A percentile compares a stretch with the other conserved stretches of the same genome.
phyloP scores from a whole-genome alignment of 2,888 invertebrate species.

The Aphrophora alni region DNA sequence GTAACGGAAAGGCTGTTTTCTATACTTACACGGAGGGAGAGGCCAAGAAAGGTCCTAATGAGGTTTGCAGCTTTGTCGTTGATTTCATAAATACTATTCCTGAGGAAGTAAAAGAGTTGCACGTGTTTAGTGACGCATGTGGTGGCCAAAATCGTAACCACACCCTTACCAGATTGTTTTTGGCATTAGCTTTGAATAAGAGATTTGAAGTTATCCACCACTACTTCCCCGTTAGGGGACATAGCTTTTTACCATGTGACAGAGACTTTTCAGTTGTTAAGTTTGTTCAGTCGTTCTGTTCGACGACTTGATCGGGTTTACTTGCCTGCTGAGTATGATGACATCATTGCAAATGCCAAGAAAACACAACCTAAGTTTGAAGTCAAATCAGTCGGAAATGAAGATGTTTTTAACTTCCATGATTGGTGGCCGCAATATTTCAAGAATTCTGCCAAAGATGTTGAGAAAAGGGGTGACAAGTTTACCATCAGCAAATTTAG shows the following conservation, averaged over 20 bases:
- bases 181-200: slow-evolving; percentile 29
- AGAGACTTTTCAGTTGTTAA: slow-evolving; percentile 36
- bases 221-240: slow-evolving; percentile 15
- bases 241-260: slow-evolving; percentile 36
- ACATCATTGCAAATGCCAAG: slow-evolving; percentile 37
- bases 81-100: slow-evolving; percentile 31
- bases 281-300: slow-evolving; percentile 14
- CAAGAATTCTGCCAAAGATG: slow-evolving; percentile 25
- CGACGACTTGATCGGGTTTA: slow-evolving; percentile 38
- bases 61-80: neutral
- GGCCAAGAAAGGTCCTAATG: neutral
- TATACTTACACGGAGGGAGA: slow-evolving; percentile 2
- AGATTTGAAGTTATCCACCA: slow-evolving; percentile 24
- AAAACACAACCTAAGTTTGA: slow-evolving; percentile 27
- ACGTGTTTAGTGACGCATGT: slow-evolving; percentile 40
- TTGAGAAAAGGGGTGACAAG: slow-evolving; percentile 26
- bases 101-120: slow-evolving; percentile 38
- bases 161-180: slow-evolving; percentile 36
- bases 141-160: slow-evolving; percentile 46
- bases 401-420: slow-evolving; percentile 37
- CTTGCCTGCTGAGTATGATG: slow-evolving; percentile 35
- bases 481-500: slow-evolving; percentile 29
- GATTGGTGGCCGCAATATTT: slow-evolving; percentile 37
- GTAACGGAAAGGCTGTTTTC: neutral
- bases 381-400: slow-evolving; percentile 34